Conservation (phyloP, 2,113 vertebrate genomes). For the Hippocampus comes region DNA sequence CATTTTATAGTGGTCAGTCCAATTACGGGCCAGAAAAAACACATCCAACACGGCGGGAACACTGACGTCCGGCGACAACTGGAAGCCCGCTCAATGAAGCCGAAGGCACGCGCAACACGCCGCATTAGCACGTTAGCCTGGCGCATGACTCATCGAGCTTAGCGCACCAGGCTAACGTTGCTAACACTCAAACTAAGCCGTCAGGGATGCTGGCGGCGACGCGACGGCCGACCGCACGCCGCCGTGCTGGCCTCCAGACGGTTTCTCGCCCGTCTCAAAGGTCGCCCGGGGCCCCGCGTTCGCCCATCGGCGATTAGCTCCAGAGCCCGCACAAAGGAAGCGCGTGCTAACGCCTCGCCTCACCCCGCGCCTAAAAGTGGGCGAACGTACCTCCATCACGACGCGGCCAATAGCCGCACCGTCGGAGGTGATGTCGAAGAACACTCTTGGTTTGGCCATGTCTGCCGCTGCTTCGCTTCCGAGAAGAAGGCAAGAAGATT, state of each 20-base stretch:
- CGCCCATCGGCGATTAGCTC: background rate
- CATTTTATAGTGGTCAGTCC: no score
- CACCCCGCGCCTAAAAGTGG: background rate
- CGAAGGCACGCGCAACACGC: background rate
- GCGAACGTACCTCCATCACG: constrained; percentile 73
- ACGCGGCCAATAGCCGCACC: constrained; percentile 44
- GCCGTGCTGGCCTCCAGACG: background rate
- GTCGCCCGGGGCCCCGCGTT: background rate
- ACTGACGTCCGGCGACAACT: background rate
- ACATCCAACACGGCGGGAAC: no score
- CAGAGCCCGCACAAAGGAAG: constrained; percentile 1
- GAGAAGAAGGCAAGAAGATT: background rate
- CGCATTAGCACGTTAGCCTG: background rate
- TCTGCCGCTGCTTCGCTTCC: constrained; percentile 3
- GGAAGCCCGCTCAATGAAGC: background rate
- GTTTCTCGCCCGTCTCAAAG: background rate
- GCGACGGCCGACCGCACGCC: background rate
- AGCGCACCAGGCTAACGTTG: background rate
- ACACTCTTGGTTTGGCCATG: constrained; percentile 70
- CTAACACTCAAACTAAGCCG: background rate
- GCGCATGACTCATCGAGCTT: background rate
- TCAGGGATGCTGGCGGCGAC: no score
- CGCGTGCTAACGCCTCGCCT: no score
- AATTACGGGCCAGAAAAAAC: no score
- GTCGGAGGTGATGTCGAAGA: constrained; percentile 65